Evolutionary conservation across 2,797 vertebrate genomes (phyloP), one percentile per base, ranked within the genome.

Genomic region (Mastacembelus armatus): DNA sequence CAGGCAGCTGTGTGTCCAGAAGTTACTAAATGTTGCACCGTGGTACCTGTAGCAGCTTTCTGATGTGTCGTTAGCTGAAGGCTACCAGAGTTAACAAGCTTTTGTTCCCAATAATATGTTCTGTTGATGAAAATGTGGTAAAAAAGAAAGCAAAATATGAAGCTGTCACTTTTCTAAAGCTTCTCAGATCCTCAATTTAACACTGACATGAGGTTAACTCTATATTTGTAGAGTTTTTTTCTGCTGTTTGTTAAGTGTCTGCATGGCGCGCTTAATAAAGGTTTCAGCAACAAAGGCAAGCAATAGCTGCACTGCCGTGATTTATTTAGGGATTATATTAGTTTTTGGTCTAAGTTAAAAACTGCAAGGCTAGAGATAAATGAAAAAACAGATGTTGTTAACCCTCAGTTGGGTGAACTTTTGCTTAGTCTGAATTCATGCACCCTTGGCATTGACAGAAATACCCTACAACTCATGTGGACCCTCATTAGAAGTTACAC

Each of bases 261-360:
- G 70, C 71, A 79, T 67, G 45, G 66, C 75, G 81, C 33, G 55
- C 50, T 57, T 44, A 91, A 84, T 92, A 90, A 91, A 88, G 49
- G 43, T 81, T 76, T 64, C 40, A 78, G 32, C 74, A 50, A 52
- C 50, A 44, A 40, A 48, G 2, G 7, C 50, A 19, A 0, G 1
- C 7, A 2, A 0, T 54, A n/a, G n/a, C n/a, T 36, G 14, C 29
- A 18, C 15, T 22, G n/a, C 27, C 32, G 4, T 65, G 11, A 12
- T 64, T 67, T n/a, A n/a, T n/a, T n/a, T n/a, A n/a, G n/a, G n/a
- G n/a, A n/a, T n/a, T n/a, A n/a, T n/a, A n/a, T n/a, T n/a, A n/a
- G n/a, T n/a, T n/a, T n/a, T n/a, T n/a, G n/a, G n/a, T n/a, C n/a
- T n/a, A n/a, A n/a, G n/a, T n/a, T n/a, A n/a, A n/a, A n/a, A n/a